Evolutionary conservation across 1,140 invertebrate genomes (phyloP).

Genomic region (Bicyclus anynana): DNA sequence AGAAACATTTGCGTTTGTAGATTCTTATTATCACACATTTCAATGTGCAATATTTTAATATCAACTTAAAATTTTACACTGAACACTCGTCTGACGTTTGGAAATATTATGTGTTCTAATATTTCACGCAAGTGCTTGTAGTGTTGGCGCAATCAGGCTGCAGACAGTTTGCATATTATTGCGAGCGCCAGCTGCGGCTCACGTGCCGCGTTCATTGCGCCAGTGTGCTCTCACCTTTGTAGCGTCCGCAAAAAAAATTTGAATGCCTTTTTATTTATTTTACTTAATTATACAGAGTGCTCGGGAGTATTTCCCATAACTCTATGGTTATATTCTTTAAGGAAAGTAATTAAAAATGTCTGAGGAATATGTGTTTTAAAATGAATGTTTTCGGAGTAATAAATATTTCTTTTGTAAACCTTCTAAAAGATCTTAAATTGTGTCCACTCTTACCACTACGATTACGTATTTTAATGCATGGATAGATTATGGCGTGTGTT

Average conservation of each 20-base stretch:
- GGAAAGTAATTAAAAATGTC: too few relatives aligned
- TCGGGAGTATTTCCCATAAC: too few relatives aligned
- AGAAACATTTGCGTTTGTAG: neutral
- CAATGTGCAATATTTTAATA: neutral
- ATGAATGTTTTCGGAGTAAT: too few relatives aligned
- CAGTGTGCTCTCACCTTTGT: slow-evolving; percentile 18
- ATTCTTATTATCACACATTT: neutral
- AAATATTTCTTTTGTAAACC: too few relatives aligned
- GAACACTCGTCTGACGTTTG: neutral
- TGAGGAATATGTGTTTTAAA: too few relatives aligned
- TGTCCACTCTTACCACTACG: too few relatives aligned
- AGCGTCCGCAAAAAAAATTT: slow-evolving; percentile 8
- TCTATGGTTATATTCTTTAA: too few relatives aligned
- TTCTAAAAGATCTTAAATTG: too few relatives aligned
- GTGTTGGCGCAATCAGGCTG: slow-evolving; percentile 11
- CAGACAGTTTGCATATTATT: slow-evolving; percentile 20
- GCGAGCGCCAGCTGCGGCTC: slow-evolving; percentile 20
- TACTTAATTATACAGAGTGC: too few relatives aligned
- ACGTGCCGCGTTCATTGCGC: slow-evolving; percentile 10
- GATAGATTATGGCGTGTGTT: too few relatives aligned
- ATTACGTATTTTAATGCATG: too few relatives aligned
- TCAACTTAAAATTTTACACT: neutral
- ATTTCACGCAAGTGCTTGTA: neutral
- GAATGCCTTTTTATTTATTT: too few relatives aligned
- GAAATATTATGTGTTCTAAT: slow-evolving; percentile 1